phyloP scores from a whole-genome alignment of 2,113 vertebrate species.

The Macrotus californicus region DNA sequence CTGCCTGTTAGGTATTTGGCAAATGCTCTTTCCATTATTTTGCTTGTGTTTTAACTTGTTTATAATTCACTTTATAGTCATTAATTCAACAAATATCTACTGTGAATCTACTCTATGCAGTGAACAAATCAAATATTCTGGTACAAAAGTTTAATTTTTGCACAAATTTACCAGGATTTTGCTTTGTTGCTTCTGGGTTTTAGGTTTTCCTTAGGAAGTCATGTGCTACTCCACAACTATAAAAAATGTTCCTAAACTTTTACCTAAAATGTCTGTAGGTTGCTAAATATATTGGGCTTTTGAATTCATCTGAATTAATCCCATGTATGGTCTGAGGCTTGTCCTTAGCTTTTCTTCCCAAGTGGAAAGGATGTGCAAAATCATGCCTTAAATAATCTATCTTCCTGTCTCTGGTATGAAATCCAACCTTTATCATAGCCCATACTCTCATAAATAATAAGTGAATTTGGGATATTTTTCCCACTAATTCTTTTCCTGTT shows the following conservation, averaged over 20 bases:
- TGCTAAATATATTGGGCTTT: constrained; percentile 8
- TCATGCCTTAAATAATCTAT: not conserved
- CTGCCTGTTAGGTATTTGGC: not conserved
- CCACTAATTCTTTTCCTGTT: not conserved
- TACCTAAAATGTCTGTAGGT: not conserved
- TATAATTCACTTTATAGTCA: not conserved
- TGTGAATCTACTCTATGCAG: not conserved
- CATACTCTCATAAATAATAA: not conserved
- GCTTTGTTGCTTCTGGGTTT: not conserved
- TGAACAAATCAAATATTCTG: not conserved
- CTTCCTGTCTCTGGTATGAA: not conserved
- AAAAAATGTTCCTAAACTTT: not conserved
- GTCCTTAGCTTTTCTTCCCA: not conserved
- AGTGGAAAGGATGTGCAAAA: not conserved
- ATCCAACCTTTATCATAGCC: not conserved
- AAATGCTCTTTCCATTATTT: constrained; percentile 12
- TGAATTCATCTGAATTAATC: constrained; percentile 1
- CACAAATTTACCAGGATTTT: not conserved
- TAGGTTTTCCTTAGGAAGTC: not conserved
- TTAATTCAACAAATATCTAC: not conserved
- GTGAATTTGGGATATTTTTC: not conserved
- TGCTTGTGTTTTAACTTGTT: not conserved
- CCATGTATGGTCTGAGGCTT: not conserved
- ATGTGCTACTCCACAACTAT: not conserved
- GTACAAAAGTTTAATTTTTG: not conserved